A percentile compares a stretch with the other conserved stretches of the same genome.
Evolutionary conservation across 2,797 vertebrate species (phyloP).

Genomic region (Nothura maculosa): DNA sequence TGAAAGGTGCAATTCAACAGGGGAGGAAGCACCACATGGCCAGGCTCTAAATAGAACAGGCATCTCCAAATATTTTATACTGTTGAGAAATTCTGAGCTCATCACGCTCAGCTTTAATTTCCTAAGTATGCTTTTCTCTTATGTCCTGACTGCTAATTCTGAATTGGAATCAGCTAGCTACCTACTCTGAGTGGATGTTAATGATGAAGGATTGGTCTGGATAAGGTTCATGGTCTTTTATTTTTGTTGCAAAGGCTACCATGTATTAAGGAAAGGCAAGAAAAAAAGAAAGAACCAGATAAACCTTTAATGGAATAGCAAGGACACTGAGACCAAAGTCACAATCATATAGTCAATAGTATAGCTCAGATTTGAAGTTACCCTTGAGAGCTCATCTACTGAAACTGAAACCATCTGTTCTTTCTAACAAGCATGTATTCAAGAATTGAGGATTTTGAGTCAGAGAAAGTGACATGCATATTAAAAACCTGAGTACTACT

Average conservation of each 20-base stretch:
- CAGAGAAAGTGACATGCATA: constrained; percentile 50
- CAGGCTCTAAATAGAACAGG: constrained; percentile 18
- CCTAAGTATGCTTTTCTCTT: not conserved
- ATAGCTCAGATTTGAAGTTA: constrained; percentile 29
- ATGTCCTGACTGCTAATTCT: not conserved
- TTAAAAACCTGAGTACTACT: constrained; percentile 31
- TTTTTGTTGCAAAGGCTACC: not conserved
- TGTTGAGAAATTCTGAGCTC: not conserved
- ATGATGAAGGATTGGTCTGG: not conserved
- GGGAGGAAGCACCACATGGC: not conserved
- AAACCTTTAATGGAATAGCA: not conserved
- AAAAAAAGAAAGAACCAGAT: not conserved
- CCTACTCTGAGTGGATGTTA: not conserved
- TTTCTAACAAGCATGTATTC: constrained; percentile 58
- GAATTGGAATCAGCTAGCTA: constrained; percentile 10
- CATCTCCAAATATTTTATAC: not conserved
- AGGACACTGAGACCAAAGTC: not conserved
- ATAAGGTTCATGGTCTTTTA: not conserved
- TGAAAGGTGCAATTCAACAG: constrained; percentile 16
- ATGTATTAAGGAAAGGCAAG: not conserved
- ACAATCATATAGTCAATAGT: constrained; percentile 1
- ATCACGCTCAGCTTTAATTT: not conserved
- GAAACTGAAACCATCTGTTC: constrained; percentile 71
- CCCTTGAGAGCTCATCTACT: constrained; percentile 44
- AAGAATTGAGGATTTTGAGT: constrained; percentile 49